These are phyloP conservation scores for Lordiphosa mommai DNA, from an alignment of 1,140 invertebrate species.

Conservation along the genomic window DNA sequence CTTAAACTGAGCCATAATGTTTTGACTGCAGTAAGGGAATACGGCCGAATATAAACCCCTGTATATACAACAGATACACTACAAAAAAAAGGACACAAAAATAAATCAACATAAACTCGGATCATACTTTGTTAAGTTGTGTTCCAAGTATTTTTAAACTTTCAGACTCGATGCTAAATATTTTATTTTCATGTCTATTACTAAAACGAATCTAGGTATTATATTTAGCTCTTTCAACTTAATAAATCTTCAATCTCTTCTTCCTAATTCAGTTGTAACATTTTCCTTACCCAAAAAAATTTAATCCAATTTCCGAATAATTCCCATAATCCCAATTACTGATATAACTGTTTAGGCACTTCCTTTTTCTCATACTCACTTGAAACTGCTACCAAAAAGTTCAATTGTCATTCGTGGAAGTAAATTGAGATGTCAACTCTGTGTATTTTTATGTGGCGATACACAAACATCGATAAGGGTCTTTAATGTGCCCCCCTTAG, in stretches of 20 bases:
- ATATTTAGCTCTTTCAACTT: too few relatives aligned
- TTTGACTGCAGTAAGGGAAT: too few relatives aligned
- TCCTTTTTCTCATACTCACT: slow-evolving; percentile 25
- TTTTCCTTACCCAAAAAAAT: slow-evolving; percentile 5
- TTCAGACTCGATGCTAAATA: too few relatives aligned
- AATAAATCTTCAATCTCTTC: slow-evolving; percentile 14
- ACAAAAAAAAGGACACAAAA: too few relatives aligned
- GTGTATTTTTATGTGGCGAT: slow-evolving; percentile 1
- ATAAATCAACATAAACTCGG: too few relatives aligned
- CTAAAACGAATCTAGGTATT: too few relatives aligned
- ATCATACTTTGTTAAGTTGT: too few relatives aligned
- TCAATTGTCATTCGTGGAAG: slow-evolving; percentile 58
- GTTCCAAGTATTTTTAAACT: too few relatives aligned
- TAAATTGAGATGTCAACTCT: slow-evolving; percentile 70
- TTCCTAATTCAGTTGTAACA: slow-evolving; percentile 12
- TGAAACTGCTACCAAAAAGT: slow-evolving; percentile 44
- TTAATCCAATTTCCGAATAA: slow-evolving; percentile 23
- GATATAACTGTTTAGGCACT: slow-evolving; percentile 51
- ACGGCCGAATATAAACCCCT: too few relatives aligned
- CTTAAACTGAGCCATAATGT: too few relatives aligned
- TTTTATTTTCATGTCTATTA: too few relatives aligned
- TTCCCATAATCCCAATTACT: slow-evolving; percentile 32
- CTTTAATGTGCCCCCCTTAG: slow-evolving; percentile 23
- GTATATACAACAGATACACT: too few relatives aligned
- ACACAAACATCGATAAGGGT: background rate